Base-by-base conservation (phyloP, 2,888 invertebrate species). In the Coleophora deauratella region DNA sequence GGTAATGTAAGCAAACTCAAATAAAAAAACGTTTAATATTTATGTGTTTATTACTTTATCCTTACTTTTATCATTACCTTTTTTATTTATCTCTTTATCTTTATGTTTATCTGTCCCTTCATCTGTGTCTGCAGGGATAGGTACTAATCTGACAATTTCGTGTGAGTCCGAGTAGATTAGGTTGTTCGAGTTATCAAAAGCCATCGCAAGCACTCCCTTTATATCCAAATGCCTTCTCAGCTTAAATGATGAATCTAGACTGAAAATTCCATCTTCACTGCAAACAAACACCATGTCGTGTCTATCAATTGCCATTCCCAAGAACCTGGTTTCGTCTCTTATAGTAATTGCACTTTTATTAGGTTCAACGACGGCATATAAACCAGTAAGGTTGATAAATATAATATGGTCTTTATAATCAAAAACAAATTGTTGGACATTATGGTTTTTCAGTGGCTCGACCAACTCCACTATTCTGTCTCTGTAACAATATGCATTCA, bases 121-220 rank as follows among this genome's bases (percentile, higher is more conserved):
- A 21, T 21, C 21, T 21, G 3, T 6, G 21, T 21, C 21, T 21
- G 3, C 21, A 21, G 21, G 21, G 21, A 14, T 4, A 4, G 70
- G 65, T 2, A 67, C 41, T 1, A 81, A 47, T 33, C 75, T 61
- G 0, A 72, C 54, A 9, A 82, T 51, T 33, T 80, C 75, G 13
- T 70, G 76, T 0, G 78, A 77, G 54, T 78, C 69, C 0, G 81
- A 74, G 59, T 81, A 82, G 28, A 81, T 75, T 0, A 81, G 50
- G 48, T 76, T 59, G 42, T 82, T 80, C 4, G 54, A 42, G 11
- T 47, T 68, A 49, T 82, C 82, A 43, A 82, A 82, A 0, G 77
- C 55, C 35, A 82, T 51, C 1, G 75, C 77, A 8, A 79, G 42
- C 1, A 78, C 72, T 2, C 80, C 77, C 30, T 68, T 68, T 0